These are phyloP conservation scores for Acleris literana DNA, from an alignment of 2,888 invertebrate genomes.

Conservation along the genomic window DNA sequence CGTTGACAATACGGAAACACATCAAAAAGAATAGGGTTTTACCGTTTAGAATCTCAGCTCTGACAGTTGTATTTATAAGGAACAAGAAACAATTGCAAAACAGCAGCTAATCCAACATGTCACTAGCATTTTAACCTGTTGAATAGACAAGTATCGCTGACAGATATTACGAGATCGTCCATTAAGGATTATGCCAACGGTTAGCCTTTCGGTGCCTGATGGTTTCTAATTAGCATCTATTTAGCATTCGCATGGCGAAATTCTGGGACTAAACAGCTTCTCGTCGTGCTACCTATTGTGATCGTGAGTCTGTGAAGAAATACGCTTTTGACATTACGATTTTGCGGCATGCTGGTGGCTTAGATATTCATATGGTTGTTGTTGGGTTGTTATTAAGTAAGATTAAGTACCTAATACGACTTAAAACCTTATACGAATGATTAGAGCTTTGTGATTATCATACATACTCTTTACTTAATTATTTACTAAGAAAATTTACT, in stretches of 20 bases:
- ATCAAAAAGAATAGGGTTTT: too few species aligned
- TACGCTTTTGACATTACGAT: slow-evolving; percentile 33
- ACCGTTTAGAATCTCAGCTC: too few species aligned
- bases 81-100: slow-evolving; percentile 17
- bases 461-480: too few species aligned
- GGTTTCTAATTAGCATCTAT: slow-evolving; percentile 55
- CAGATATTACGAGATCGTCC: slow-evolving; percentile 46
- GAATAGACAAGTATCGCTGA: slow-evolving; percentile 44
- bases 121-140: slow-evolving; percentile 27
- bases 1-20: too few species aligned
- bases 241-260: slow-evolving; percentile 55
- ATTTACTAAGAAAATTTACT: too few species aligned
- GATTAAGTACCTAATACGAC: too few species aligned
- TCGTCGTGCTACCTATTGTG: slow-evolving; percentile 38
- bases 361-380: background rate
- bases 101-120: slow-evolving; percentile 16
- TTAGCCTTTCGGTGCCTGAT: slow-evolving; percentile 35
- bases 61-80: too few species aligned
- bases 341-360: slow-evolving; percentile 8
- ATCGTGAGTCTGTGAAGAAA: slow-evolving; percentile 34
- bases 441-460: too few species aligned
- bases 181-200: slow-evolving; percentile 47
- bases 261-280: slow-evolving; percentile 45
- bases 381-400: too few species aligned
- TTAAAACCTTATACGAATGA: too few species aligned